Base-by-base conservation (phyloP, 2,113 vertebrate genomes). In the Melanotaenia duboulayi region DNA sequence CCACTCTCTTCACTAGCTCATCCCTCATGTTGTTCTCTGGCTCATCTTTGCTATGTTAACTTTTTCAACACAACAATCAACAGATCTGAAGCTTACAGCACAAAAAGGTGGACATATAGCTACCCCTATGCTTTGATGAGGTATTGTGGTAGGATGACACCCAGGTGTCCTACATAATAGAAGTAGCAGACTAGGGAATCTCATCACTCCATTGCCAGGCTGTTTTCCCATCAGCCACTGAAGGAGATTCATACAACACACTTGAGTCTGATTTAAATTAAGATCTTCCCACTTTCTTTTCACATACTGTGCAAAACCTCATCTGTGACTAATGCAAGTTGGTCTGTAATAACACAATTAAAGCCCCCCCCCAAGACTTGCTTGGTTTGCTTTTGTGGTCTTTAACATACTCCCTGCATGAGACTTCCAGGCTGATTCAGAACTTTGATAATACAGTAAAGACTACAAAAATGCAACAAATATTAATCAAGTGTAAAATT, bases 311-410 rank as follows among this genome's bases (percentile, higher is more conserved):
- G 44, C 37, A 6, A 65, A 72, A 54, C 23, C 48, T 67, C 14
- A 59, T 58, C 51, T 23, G 46, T 79, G 74, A 81, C 67, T 78
- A 71, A 76, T 60, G 51, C 7, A 37, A 40, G 32, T 63, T 20
- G 28, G n/a, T 25, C 71, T 57, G 51, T 73, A 73, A 62, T 65
- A 71, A 57, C 24, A 32, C 51, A 75, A 61, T 76, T 80, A 55
- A 54, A 65, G 50, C 20, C 42, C 57, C 20, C 70, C 54, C 48
- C 20, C 17, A 68, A 42, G 60, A 55, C 28, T 54, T 52, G 5
- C 46, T 51, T 2, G 62, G 3, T 64, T 54, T 11, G 4, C 42
- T 23, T 51, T 16, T 0, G 5, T 37, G 17, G 10, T 2, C 65
- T 67, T 74, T 4, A 65, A 20, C 54, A 72, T 22, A 54, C 28